Conservation (phyloP, 2,797 vertebrate genomes). For the Clarias pachynema region DNA sequence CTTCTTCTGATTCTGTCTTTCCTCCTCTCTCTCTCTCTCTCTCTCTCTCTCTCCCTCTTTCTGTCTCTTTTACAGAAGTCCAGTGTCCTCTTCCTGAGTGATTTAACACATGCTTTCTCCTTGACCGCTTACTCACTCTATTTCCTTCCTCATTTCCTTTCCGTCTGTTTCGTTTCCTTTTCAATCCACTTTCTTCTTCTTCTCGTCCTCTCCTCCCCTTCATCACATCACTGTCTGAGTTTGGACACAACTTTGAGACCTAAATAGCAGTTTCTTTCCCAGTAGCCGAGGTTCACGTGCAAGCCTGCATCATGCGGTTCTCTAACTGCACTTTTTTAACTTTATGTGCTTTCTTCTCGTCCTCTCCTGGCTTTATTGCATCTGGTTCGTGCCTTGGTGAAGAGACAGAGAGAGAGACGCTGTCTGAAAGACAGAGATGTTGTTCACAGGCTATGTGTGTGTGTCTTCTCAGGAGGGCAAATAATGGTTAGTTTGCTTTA, state of each 20-base stretch:
- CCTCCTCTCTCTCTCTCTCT: not conserved
- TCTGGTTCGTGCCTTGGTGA: conserved; percentile 58
- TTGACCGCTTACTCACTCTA: conserved; percentile 23
- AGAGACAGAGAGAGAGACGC: conserved; percentile 59
- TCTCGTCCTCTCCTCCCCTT: not conserved
- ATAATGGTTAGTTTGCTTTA: conserved; percentile 50
- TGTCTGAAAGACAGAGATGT: conserved; percentile 44
- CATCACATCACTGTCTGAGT: conserved; percentile 11
- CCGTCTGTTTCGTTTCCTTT: not conserved
- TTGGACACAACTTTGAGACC: conserved; percentile 39
- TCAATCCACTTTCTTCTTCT: conserved; percentile 26
- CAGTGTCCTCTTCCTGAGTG: conserved; percentile 43
- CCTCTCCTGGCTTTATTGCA: conserved; percentile 70
- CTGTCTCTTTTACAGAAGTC: not conserved
- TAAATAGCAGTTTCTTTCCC: conserved; percentile 49
- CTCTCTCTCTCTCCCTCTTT: conserved; percentile 11
- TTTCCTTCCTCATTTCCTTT: not conserved
- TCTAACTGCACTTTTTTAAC: conserved; percentile 63
- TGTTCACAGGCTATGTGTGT: conserved; percentile 46
- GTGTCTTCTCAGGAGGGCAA: conserved; percentile 44
- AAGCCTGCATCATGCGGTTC: conserved; percentile 62
- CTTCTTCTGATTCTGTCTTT: not conserved
- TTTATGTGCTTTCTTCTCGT: conserved; percentile 46
- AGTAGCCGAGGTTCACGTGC: conserved; percentile 43
- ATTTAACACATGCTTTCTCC: conserved; percentile 48